These are phyloP conservation scores for Drosophila meridiana DNA, from an alignment of 2,888 invertebrate species.

Conservation along the genomic window DNA sequence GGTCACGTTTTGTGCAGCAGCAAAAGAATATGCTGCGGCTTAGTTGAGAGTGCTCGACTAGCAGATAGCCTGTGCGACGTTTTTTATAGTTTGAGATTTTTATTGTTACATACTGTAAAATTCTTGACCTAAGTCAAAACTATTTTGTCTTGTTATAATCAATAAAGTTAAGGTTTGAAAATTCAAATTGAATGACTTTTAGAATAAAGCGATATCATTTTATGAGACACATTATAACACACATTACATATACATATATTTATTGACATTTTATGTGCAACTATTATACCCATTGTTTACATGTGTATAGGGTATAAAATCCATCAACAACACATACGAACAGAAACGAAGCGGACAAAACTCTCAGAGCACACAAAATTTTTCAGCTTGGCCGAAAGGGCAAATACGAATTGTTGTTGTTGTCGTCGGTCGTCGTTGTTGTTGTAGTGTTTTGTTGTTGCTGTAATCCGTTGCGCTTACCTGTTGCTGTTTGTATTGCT, in stretches of 20 bases:
- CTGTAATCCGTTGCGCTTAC: conserved; percentile 44
- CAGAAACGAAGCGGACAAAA: conserved; percentile 32
- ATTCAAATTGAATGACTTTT: neutral
- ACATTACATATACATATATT: neutral
- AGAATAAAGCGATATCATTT: neutral
- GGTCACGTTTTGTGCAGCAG: conserved; percentile 41
- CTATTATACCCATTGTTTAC: neutral
- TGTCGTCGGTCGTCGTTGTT: conserved; percentile 22
- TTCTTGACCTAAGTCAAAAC: neutral
- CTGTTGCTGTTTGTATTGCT: conserved; percentile 47
- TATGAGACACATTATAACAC: neutral
- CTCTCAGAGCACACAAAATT: conserved; percentile 19
- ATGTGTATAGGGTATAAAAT: neutral
- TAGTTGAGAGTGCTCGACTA: neutral
- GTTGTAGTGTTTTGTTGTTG: conserved; percentile 9
- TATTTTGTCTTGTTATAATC: neutral
- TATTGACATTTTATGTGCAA: neutral
- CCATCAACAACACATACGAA: conserved; percentile 7
- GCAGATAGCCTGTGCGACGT: neutral
- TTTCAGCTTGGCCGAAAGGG: conserved; percentile 35
- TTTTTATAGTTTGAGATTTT: neutral
- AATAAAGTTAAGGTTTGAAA: neutral
- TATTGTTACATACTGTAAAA: neutral
- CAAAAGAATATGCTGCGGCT: neutral
- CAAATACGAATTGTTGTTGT: conserved; percentile 32